These are phyloP conservation scores for Hippocampus barbouri DNA, from an alignment of 2,113 vertebrate genomes.

Conservation along the genomic window DNA sequence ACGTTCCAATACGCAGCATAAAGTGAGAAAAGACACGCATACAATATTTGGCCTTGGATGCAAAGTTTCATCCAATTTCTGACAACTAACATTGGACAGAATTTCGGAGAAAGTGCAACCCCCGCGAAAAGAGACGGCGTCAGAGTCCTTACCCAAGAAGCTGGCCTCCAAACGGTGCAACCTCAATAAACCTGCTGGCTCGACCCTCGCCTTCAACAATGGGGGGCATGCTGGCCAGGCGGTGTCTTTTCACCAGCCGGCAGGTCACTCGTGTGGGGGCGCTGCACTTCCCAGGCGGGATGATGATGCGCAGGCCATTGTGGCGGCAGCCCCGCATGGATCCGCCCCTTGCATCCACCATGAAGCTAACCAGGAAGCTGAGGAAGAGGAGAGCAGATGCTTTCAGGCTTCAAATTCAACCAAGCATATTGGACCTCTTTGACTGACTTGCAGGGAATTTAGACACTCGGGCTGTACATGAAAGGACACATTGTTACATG, in stretches of 20 bases:
- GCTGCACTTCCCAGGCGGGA: constrained; percentile 91
- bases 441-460: no score
- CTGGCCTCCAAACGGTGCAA: constrained; percentile 93
- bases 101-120: neutral
- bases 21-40: constrained; percentile 84
- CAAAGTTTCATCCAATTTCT: constrained; percentile 46
- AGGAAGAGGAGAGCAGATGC: neutral
- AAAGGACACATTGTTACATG: neutral
- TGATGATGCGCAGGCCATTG: constrained; percentile 91
- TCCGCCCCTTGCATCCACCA: constrained; percentile 97
- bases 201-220: constrained; percentile 95
- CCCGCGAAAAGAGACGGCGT: neutral
- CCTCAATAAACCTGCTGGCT: constrained; percentile 92
- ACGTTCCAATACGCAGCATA: constrained; percentile 88
- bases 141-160: constrained; percentile 88
- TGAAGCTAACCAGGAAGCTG: constrained; percentile 98
- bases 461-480: neutral
- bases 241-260: constrained; percentile 91
- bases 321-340: constrained; percentile 96
- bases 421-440: neutral
- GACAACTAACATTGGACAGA: neutral
- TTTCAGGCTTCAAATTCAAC: neutral
- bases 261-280: constrained; percentile 94
- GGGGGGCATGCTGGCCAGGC: constrained; percentile 94
- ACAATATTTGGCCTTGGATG: constrained; percentile 12